Evolutionary conservation across 2,888 invertebrate species (phyloP), one percentile per base, ranked within the genome.

Genomic region (Cheilosia urbana): DNA sequence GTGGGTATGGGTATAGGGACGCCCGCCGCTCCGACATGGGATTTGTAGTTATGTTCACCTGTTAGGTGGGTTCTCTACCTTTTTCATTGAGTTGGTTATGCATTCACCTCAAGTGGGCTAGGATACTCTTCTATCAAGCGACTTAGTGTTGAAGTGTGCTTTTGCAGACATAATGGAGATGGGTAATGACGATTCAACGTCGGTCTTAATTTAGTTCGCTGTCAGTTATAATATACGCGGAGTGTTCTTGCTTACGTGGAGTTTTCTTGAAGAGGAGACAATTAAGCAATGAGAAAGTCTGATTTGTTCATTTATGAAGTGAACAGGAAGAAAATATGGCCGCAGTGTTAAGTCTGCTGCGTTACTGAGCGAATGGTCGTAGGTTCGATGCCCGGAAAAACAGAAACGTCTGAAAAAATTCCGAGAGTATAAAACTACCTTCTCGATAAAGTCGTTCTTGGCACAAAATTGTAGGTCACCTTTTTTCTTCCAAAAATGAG

Each of bases 181-280:
- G 63, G 69, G 62, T 66, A 84, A 79, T 79, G 84, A 84, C 65
- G 42, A 40, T 69, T 69, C 53, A 17, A 71, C 69, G 53, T 60
- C 58, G 63, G 71, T 45, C 58, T 63, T 69, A 73, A 75, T 79
- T 75, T 75, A 79, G 69, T 65, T 17, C 78, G 77, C 58, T 55
- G 17, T 17, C 34, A 51, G 42, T 51, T 19, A 42, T 9, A 66
- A 63, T 6, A 30, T 2, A 9, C 30, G 45, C 34, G 34, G 55
- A 60, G 21, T 42, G 57, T 60, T 45, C 40, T 66, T 24, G 7
- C 6, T 51, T 11, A 58, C 15, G 58, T 30, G 40, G 65, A 60
- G 63, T 34, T 37, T 11, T 19, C 55, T 53, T 65, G 27, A 63
- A 51, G 19, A 47, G 19, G 15, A 47, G 9, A 30, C 9, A 30